Base-by-base conservation (phyloP, 1,140 invertebrate genomes). In the Drosophila malerkotliana region DNA sequence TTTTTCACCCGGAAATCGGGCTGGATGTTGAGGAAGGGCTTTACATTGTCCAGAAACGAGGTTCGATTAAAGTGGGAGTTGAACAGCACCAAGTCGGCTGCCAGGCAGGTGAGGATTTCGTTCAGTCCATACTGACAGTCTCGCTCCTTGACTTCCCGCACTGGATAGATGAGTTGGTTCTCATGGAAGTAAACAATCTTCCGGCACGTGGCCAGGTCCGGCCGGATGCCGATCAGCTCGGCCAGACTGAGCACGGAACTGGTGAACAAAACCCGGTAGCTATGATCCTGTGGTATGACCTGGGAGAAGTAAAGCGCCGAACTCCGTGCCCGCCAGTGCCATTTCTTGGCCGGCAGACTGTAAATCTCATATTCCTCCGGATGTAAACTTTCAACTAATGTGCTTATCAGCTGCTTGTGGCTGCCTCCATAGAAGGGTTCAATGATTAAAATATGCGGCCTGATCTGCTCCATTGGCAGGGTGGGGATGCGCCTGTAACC, bases 121-220 rank as follows among this genome's bases (percentile, higher is more conserved):
- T 96, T 96, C 54, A 96, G 95, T 1, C 95, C 95, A 92, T 95
- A 96, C 84, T 97, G 96, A 73, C 96, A 95, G 83, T 97, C 96
- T 72, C 95, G 91, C 32, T 95, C 93, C 77, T 96, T 94, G 3
- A 94, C 92, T 62, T 95, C 93, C 62, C 93, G 91, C 8, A 95
- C 93, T 1, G 96, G 96, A 92, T 96, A 97, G 0, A 94, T 92
- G 24, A 97, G 90, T 90, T 97, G 96, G 90, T 97, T 97, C 92
- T 97, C 96, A 91, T 97, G 96, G 79, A 97, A 96, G 84, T 96
- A 97, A 1, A 96, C 84, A 34, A 96, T 93, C 92, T 96, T 97
- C 14, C 93, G 92, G 21, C 94, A 83, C 2, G 61, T 59, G 3
- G 80, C 84, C 3, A 97, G 91, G 89, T 96, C 95, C 12, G 94